Percentiles rank a stretch among this genome's conserved stretches.
These are phyloP conservation scores for Frankliniella fusca DNA, from an alignment of 2,888 invertebrate species.

Conservation along the genomic window DNA sequence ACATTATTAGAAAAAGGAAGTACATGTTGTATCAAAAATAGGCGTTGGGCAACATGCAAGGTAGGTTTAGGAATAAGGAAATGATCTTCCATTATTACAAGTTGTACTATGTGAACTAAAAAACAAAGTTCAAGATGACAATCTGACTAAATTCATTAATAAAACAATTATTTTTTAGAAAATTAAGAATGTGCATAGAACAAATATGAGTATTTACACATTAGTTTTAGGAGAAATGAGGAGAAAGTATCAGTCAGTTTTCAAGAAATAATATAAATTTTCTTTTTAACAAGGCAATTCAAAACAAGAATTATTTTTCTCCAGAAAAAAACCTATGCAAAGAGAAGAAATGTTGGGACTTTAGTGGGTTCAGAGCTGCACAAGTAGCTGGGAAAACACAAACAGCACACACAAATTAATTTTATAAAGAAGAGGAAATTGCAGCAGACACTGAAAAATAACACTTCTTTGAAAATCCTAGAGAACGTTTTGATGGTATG, in stretches of 20 bases:
- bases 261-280: background rate
- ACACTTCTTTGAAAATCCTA: background rate
- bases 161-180: no score
- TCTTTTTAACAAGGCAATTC: background rate
- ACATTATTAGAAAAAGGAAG: background rate
- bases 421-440: background rate
- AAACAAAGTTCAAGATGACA: no score
- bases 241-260: background rate
- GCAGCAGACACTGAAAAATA: background rate
- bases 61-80: background rate
- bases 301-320: no score
- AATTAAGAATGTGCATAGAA: no score
- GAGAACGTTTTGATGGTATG: no score
- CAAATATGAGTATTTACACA: no score
- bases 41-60: background rate
- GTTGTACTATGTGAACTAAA: no score
- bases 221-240: no score
- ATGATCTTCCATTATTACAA: background rate
- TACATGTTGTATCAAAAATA: background rate
- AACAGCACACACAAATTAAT: background rate
- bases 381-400: slow-evolving; percentile 6
- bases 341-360: no score
- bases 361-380: background rate
- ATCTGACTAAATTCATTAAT: no score
- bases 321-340: no score